Evolutionary conservation across 2,797 vertebrate species (phyloP), one percentile per base, ranked within the genome.

Genomic region (Amblyopsis hoosieri): DNA sequence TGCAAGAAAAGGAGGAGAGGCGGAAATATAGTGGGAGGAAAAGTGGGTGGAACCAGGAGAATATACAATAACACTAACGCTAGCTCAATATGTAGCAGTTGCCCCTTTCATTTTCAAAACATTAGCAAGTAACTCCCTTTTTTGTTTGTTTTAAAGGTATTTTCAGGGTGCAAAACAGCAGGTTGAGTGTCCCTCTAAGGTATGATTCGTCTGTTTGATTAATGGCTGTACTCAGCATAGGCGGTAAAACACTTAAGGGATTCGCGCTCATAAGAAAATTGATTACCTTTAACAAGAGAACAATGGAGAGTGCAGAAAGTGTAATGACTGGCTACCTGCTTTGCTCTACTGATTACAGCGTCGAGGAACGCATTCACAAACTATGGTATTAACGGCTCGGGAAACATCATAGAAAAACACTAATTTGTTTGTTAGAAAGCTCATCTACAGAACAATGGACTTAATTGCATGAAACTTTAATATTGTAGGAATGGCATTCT

Each of bases 221-320:
- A 87, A 90, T 91, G 88, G 74, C 80, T 66, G 67, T 63, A 58
- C 78, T 84, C 77, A 55, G 55, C 72, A 55, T 33, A 59, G 76
- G 73, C 83, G 62, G 69, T 55, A 64, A 78, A 85, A 84, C 78
- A 86, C 85, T 84, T 82, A 63, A 70, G 82, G 79, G 82, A 88
- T 79, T 73, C 60, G 9, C 58, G 73, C 77, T 84, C 75, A 82
- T 77, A 73, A 74, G 69, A 78, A 85, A 87, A 90, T 85, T 78
- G 85, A 92, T 92, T 85, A 89, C 79, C 80, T 90, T 82, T 87
- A 91, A 91, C 81, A 77, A 75, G 84, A 84, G 86, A 88, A 86
- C 85, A 82, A 89, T 85, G 75, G 69, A 74, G 77, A 82, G 80
- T 65, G 71, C 80, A 76, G 58, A 72, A 61, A 76, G 60, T 70